Evolutionary conservation across 1,140 invertebrate genomes (phyloP).

Genomic region (Papilio glaucus): DNA sequence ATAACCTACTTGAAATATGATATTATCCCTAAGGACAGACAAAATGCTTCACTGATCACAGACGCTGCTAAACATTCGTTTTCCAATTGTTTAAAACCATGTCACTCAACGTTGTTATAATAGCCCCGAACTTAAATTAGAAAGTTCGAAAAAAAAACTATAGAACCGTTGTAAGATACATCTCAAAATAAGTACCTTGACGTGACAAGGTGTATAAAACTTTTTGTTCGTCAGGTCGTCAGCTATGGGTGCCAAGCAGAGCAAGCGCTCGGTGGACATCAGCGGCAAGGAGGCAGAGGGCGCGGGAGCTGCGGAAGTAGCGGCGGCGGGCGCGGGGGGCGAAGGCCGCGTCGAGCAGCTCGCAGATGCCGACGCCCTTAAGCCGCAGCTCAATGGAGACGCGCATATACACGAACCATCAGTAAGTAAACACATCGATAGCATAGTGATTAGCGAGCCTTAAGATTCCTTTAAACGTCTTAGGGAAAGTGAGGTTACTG

Average conservation of each 20-base stretch:
- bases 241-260: slow-evolving; percentile 91
- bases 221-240: slow-evolving; percentile 42
- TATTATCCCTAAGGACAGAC: too few relatives aligned
- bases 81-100: not conserved
- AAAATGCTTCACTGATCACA: too few relatives aligned
- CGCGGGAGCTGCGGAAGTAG: slow-evolving; percentile 84
- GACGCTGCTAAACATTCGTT: too few relatives aligned
- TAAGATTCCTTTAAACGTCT: too few relatives aligned
- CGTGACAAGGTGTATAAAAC: slow-evolving; percentile 11
- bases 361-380: slow-evolving; percentile 87
- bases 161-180: slow-evolving; percentile 9
- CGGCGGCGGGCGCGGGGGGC: slow-evolving; percentile 85
- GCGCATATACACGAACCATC: slow-evolving; percentile 84
- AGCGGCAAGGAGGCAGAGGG: slow-evolving; percentile 91
- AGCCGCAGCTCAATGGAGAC: slow-evolving; percentile 88
- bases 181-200: not conserved
- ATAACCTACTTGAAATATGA: too few relatives aligned
- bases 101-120: not conserved
- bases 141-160: slow-evolving; percentile 11
- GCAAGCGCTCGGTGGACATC: slow-evolving; percentile 93
- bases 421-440: slow-evolving; percentile 46
- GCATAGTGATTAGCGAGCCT: not conserved
- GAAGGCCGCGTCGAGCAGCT: slow-evolving; percentile 88
- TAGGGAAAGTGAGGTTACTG: too few relatives aligned
- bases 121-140: slow-evolving; percentile 12